Evolutionary conservation across 2,797 vertebrate genomes (phyloP), one percentile per base, ranked within the genome.

Genomic region (Oryzias sinensis): DNA sequence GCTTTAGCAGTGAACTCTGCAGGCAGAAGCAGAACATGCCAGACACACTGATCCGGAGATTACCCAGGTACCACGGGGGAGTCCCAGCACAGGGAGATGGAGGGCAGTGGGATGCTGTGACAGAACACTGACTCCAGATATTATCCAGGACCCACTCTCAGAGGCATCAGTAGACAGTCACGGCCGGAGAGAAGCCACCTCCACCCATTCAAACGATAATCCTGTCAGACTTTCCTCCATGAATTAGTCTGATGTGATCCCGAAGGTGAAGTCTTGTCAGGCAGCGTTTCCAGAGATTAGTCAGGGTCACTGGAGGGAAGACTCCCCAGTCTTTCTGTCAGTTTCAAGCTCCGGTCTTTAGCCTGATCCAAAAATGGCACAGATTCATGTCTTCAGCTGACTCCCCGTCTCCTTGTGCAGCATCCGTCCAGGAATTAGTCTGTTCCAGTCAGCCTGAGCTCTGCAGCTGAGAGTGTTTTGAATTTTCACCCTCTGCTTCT

Each of bases 21-120:
- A 96, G 91, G 89, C 95, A 97, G 87, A 96, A 96, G 85, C 95
- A 97, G 91, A 97, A 97, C 95, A 97, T 97, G 80, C 76, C 82
- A 58, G 72, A 70, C 46, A 65, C 46, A 0, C 69, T 16, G 56
- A 45, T 67, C 69, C 74, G 72, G 67, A 62, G 43, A 63, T 50
- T 63, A 76, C 4, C 52, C 74, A 25, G 60, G 59, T 74, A 76
- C 67, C 49, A 48, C 33, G 50, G 40, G 42, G 43, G 25, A 58
- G 50, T 48, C n/a, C 20, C 37, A 37, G 56, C 27, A 18, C 17
- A 43, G 4, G 33, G 29, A 11, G 33, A 29, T 24, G 52, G 49
- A n/a, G 15, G 41, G 20, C 57, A n/a, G 42, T 49, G 44, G 43
- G 33, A 37, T 37, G 29, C 29, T 33, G 29, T 9, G 45, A 43